Conservation (phyloP, 2,113 vertebrate genomes). For the mouse (Mus musculus) region DNA sequence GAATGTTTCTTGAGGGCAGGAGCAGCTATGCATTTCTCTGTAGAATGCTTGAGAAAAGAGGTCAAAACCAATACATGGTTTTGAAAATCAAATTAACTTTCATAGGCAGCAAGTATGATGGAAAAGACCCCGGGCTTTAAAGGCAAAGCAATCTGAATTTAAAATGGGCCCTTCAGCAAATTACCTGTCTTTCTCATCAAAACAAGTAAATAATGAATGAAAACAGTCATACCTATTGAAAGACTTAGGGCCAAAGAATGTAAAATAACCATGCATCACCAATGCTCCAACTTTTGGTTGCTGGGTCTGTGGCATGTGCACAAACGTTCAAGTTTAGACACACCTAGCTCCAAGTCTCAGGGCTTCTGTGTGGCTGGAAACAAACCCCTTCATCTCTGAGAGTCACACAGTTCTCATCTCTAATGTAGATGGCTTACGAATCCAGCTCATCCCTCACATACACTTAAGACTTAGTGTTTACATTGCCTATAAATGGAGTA, state of each 20-base stretch:
- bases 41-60: neutral
- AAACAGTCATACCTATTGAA: neutral
- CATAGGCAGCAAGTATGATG: neutral
- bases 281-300: neutral
- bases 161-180: neutral
- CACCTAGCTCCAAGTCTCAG: neutral
- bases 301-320: neutral
- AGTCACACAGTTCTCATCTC: neutral
- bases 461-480: neutral
- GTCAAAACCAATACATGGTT: neutral
- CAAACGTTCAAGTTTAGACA: neutral
- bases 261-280: neutral
- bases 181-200: conserved; percentile 22
- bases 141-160: conserved; percentile 11
- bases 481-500: neutral
- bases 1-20: conserved; percentile 30
- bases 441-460: neutral
- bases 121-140: neutral
- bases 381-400: neutral
- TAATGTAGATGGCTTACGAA: neutral
- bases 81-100: neutral
- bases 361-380: neutral
- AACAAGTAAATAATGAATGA: neutral
- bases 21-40: conserved; percentile 2
- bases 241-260: neutral